A percentile compares a stretch with the other conserved stretches of the same genome.
phyloP scores from a whole-genome alignment of 1,140 invertebrate species.

The Myzus persicae region DNA sequence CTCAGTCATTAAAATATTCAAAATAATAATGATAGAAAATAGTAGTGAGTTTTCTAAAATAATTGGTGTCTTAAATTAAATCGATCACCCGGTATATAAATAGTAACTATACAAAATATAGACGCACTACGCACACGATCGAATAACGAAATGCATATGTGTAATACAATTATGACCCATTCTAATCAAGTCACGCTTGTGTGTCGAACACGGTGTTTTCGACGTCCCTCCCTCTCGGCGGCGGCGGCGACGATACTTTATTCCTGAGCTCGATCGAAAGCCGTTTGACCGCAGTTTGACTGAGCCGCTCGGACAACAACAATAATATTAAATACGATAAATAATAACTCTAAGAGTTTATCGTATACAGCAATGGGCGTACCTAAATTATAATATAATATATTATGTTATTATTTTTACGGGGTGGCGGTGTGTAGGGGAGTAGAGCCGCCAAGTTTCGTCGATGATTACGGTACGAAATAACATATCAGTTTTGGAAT shows the following conservation, averaged over 20 bases:
- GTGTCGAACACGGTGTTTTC: neutral
- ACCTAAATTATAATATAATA: neutral
- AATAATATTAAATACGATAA: constrained; percentile 9
- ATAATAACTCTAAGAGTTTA: neutral
- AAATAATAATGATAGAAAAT: neutral
- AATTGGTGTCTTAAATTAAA: neutral
- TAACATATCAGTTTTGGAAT: neutral
- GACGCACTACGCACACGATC: neutral
- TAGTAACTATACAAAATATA: too few species aligned
- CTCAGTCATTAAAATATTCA: too few species aligned
- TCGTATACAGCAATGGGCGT: neutral
- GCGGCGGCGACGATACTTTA: neutral
- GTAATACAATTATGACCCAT: neutral
- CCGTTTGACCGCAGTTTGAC: constrained; percentile 4
- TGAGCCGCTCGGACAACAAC: too few species aligned
- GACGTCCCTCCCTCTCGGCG: neutral
- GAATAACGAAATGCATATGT: neutral
- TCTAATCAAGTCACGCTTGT: constrained; percentile 4
- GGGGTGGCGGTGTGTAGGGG: too few species aligned
- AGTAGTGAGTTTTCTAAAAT: neutral
- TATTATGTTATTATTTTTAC: constrained; percentile 9
- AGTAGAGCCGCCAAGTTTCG: neutral
- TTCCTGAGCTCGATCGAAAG: neutral
- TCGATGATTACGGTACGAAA: neutral
- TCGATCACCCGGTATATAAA: neutral